Percentiles rank a stretch among this genome's conserved stretches.
These are phyloP conservation scores for Sepiola atlantica DNA, from an alignment of 2,888 invertebrate species.

Conservation along the genomic window DNA sequence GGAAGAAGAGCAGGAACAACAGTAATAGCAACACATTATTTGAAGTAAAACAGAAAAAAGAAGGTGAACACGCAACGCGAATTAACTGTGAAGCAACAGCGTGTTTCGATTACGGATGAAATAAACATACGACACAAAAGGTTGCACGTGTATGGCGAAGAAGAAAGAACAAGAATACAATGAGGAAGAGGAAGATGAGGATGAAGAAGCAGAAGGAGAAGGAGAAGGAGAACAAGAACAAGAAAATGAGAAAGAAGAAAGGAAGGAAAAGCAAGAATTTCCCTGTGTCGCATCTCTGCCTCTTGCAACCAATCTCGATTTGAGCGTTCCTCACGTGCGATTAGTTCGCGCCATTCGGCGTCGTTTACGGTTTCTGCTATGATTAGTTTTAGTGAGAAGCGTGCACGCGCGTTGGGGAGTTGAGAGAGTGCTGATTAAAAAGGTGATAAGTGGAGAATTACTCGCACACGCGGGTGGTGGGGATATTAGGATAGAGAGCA, in stretches of 20 bases:
- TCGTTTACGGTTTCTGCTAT: neutral
- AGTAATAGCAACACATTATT: neutral
- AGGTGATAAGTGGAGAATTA: conserved; percentile 6
- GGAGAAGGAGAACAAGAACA: neutral
- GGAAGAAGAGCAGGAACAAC: too few relatives aligned
- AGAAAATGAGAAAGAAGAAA: neutral
- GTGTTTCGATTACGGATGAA: too few relatives aligned
- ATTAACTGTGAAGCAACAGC: too few relatives aligned
- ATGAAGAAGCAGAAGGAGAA: too few relatives aligned
- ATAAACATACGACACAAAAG: neutral
- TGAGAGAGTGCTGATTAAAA: conserved; percentile 19
- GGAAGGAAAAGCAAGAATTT: neutral
- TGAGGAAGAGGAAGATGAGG: too few relatives aligned
- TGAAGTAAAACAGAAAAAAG: neutral
- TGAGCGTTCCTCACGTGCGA: neutral
- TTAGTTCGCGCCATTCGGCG: neutral
- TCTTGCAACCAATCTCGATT: neutral
- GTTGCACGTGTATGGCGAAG: neutral
- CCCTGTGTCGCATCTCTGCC: neutral
- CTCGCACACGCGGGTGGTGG: neutral
- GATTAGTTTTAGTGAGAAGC: neutral
- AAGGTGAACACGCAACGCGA: too few relatives aligned
- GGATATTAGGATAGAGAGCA: neutral
- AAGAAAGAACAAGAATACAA: neutral
- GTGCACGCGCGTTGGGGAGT: neutral